phyloP scores from a whole-genome alignment of 2,113 vertebrate genomes.

The Aphelocoma coerulescens region DNA sequence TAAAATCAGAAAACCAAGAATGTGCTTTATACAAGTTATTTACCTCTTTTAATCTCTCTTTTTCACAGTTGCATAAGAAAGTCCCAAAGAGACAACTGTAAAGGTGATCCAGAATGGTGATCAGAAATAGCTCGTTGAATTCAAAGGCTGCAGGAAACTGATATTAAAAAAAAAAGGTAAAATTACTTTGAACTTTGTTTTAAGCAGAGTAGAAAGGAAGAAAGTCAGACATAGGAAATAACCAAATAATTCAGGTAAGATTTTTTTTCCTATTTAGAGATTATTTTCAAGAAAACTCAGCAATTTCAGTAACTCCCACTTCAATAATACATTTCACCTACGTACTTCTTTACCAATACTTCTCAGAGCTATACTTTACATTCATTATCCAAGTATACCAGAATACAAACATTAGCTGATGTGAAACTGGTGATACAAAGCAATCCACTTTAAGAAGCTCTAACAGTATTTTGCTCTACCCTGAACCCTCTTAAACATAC shows the following conservation, averaged over 20 bases:
- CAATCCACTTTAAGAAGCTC: not conserved
- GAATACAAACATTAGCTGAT: not conserved
- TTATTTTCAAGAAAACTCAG: not conserved
- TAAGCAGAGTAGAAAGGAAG: not conserved
- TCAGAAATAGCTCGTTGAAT: constrained; percentile 93
- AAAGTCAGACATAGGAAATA: not conserved
- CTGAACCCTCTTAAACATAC: not conserved
- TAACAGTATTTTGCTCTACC: not conserved
- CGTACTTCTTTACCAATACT: not conserved
- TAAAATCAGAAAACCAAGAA: not conserved
- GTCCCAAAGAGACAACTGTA: constrained; percentile 97
- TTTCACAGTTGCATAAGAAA: constrained; percentile 92
- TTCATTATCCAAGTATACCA: not conserved
- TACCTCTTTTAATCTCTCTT: constrained; percentile 85
- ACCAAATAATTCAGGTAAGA: not conserved
- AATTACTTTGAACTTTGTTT: not conserved
- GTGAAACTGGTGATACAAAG: not conserved
- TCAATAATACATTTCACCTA: not conserved
- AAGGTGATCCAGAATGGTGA: constrained; percentile 94
- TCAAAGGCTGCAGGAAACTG: constrained; percentile 97
- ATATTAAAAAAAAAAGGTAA: not conserved
- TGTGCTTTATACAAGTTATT: not conserved
- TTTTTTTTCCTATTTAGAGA: not conserved
- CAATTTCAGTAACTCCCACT: not conserved
- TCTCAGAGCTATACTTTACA: not conserved